Base-by-base conservation (phyloP, 2,888 invertebrate genomes). In the Cantharis nigra region DNA sequence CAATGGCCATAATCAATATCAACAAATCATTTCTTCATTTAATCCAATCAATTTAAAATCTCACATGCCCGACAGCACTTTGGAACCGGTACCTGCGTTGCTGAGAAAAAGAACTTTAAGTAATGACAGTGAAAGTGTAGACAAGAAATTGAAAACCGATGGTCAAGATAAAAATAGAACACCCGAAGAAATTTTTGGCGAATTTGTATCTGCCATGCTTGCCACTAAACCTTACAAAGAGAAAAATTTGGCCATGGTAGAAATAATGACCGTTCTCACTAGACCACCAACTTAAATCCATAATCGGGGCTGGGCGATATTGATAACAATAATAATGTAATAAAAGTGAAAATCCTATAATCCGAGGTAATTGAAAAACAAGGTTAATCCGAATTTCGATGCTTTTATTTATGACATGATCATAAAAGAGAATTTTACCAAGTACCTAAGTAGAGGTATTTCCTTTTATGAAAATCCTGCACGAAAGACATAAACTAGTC, bases 111-210 rank as follows among this genome's bases (percentile, higher is more conserved):
- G 78, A 63, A 77, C 69, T 26, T 4, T 62, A 11, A 80, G 77
- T 62, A 69, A 75, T 62, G 62, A 16, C 10, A 78, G 78, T 65
- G 78, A 79, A 30, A 18, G 18, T 3, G 71, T 67, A 30, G 65
- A 74, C 77, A 79, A 77, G 76, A 69, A 63, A 65, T 18, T 71
- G 11, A 78, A 72, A 74, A 69, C 2, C 16, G 78, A 76, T 3
- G 30, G 23, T 62, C 75, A 73, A 69, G 74, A 79, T 28, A 67
- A 67, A 67, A 67, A 26, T 67, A 84, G 83, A 78, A 81, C 78
- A n/a, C 84, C 85, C 0, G 86, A 86, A 80, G 81, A 83, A 69
- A 79, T 86, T 71, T 86, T 86, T 77, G 86, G 86, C 20, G 85
- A 86, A 70, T 78, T 86, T 69, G 85, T 86, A 7, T 84, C 84